Evolutionary conservation across 1,140 invertebrate species (phyloP).

Genomic region (Lerema accius): DNA sequence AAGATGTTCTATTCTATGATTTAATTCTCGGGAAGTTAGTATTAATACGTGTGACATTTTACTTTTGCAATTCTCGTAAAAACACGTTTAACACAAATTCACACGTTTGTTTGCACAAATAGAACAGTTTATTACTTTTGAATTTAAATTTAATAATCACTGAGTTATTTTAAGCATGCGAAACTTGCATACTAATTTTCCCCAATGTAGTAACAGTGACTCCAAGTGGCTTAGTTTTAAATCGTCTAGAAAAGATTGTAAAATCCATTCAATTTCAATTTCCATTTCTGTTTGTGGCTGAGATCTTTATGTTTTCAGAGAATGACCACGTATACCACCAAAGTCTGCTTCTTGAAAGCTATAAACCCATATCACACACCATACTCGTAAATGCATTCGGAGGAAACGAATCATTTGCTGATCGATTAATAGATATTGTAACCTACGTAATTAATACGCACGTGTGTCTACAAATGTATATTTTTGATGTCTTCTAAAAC

Average conservation of each 20-base stretch:
- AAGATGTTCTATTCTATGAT: slow-evolving; percentile 30
- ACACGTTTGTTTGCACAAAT: too few relatives aligned
- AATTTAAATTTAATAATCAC: too few relatives aligned
- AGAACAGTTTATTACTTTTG: too few relatives aligned
- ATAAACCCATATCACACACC: slow-evolving; percentile 68
- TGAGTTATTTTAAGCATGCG: too few relatives aligned
- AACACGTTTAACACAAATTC: too few relatives aligned
- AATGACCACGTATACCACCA: slow-evolving; percentile 36
- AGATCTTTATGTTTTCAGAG: slow-evolving; percentile 47
- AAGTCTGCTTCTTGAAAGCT: slow-evolving; percentile 59
- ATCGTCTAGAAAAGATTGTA: too few relatives aligned
- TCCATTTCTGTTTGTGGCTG: slow-evolving; percentile 7
- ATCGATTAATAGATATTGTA: slow-evolving; percentile 28
- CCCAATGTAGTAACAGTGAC: too few relatives aligned
- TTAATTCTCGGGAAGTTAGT: slow-evolving; percentile 27
- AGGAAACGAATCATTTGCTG: slow-evolving; percentile 12
- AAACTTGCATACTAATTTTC: too few relatives aligned
- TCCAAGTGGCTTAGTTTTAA: too few relatives aligned
- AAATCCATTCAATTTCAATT: slow-evolving; percentile 1
- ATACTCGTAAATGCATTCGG: slow-evolving; percentile 14
- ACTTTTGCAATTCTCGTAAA: slow-evolving; percentile 22
- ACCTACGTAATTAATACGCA: not conserved
- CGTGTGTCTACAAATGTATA: too few relatives aligned
- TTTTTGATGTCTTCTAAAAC: too few relatives aligned
- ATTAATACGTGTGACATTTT: slow-evolving; percentile 15